Evolutionary conservation across 1,140 invertebrate genomes (phyloP), one percentile per base, ranked within the genome.

Genomic region (Pseudomyrmex gracilis): DNA sequence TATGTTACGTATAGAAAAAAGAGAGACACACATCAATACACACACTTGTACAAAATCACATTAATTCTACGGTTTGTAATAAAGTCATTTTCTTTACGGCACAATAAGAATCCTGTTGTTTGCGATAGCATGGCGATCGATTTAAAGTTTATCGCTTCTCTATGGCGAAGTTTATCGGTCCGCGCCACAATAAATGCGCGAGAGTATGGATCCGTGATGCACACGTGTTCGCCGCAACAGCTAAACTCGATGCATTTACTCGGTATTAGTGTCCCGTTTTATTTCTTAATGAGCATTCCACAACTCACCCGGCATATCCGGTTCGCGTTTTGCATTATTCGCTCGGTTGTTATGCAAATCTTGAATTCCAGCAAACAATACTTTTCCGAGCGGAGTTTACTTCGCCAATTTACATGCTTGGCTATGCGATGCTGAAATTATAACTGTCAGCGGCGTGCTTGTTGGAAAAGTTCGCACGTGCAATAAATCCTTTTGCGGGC

Each of bases 311-410:
- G 85, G 67, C 84, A 87, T 78, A 87, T 89, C 74, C 85, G 85
- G 57, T 84, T 88, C 60, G 70, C 58, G 61, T 82, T 71, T 24
- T 66, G 10, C 85, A 83, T 85, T 64, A 55, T 53, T 24, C 49
- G 73, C 84, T 88, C 58, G 83, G 80, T 90, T 80, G 85, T 90
- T 90, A 90, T 87, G 89, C 88, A 90, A 90, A 90, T 90, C 66
- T 63, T 63, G 73, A 87, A 89, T 90, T 88, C 87, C 84, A 84
- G 24, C 68, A 84, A 89, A 87, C 83, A 89, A 89, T 90, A 86
- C 77, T 85, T 89, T 88, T 88, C 78, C 67, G 53, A 73, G 55
- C 66, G 71, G 61, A 73, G 60, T 64, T 34, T n/a, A 58, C 45
- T 57, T 61, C 17, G 20, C 67, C 70, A 84, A 87, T 87, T 87